These are phyloP conservation scores for Dasypogon diadema DNA, from an alignment of 2,888 invertebrate species.

Conservation along the genomic window DNA sequence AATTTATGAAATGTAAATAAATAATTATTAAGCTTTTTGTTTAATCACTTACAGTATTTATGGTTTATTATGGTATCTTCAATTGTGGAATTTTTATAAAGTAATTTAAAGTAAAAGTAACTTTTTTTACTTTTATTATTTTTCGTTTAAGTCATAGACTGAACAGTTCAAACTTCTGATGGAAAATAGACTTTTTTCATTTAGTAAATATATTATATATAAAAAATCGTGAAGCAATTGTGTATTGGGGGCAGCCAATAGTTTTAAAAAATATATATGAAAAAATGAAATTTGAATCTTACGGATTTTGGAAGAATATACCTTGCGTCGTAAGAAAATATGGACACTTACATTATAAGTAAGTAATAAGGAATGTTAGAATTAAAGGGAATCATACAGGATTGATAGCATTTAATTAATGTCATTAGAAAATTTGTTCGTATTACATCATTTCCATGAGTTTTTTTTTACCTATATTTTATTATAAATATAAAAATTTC, in stretches of 20 bases:
- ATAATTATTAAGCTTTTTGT: conserved; percentile 33
- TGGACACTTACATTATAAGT: conserved; percentile 30
- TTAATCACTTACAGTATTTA: conserved; percentile 46
- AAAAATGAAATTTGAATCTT: neutral
- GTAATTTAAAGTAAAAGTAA: neutral
- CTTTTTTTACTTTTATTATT: conserved; percentile 3
- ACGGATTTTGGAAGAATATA: neutral
- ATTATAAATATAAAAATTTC: conserved; percentile 38
- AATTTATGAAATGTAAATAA: conserved; percentile 7
- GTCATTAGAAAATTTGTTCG: conserved; percentile 56
- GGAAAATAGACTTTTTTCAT: conserved; percentile 37
- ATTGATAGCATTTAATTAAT: conserved; percentile 33
- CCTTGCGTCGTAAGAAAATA: neutral
- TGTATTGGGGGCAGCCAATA: conserved; percentile 63
- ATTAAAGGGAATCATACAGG: neutral
- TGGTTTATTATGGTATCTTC: conserved; percentile 7
- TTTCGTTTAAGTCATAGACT: conserved; percentile 25
- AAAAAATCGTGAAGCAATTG: conserved; percentile 69
- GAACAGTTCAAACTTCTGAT: conserved; percentile 26
- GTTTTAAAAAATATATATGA: neutral
- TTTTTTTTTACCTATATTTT: conserved; percentile 55
- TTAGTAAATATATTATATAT: conserved; percentile 17
- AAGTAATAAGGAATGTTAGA: neutral
- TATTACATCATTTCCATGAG: conserved; percentile 60
- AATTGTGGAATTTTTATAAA: conserved; percentile 12